phyloP scores from a whole-genome alignment of 2,113 vertebrate species.

The Rhinolophus sinicus region DNA sequence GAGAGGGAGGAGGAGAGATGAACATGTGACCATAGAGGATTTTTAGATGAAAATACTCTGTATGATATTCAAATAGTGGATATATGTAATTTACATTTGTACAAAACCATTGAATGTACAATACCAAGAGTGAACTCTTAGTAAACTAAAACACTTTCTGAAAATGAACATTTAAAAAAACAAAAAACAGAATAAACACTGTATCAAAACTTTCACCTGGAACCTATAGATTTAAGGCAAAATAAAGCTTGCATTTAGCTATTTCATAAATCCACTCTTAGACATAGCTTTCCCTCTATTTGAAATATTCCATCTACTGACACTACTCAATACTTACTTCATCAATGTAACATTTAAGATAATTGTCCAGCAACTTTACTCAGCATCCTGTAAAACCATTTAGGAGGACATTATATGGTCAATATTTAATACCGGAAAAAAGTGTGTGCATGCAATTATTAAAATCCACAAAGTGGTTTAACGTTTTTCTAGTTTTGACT shows the following conservation, averaged over 20 bases:
- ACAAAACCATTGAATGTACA: background rate
- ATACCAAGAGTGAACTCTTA: background rate
- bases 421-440: background rate
- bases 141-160: background rate
- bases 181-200: background rate
- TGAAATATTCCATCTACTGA: background rate
- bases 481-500: background rate
- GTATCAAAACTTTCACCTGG: background rate
- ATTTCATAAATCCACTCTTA: background rate
- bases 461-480: background rate
- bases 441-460: background rate
- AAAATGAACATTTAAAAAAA: background rate
- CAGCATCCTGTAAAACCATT: background rate
- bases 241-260: background rate
- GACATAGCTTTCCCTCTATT: background rate
- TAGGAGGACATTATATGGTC: background rate
- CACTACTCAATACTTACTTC: background rate
- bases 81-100: background rate
- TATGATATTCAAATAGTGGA: background rate
- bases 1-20: no score
- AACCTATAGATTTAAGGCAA: background rate
- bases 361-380: background rate
- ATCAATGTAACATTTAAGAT: background rate
- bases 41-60: background rate
- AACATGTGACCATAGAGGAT: background rate